Conservation (phyloP, 2,888 invertebrate species). For the Drosophila paramelanica region DNA sequence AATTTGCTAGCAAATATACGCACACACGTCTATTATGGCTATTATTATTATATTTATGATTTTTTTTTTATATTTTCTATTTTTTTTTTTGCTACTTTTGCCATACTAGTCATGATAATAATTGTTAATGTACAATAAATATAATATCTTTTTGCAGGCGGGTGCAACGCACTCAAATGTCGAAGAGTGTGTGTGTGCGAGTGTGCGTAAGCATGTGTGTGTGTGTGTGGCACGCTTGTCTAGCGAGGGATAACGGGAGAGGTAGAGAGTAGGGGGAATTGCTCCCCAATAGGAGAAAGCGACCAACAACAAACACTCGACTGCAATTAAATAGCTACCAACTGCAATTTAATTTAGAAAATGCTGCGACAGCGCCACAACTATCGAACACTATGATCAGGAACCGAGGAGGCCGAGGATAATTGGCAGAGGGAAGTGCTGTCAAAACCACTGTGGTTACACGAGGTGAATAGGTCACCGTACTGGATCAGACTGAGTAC, state of each 20-base stretch:
- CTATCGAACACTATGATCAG: conserved; percentile 41
- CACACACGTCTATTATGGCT: conserved; percentile 30
- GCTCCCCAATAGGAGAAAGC: conserved; percentile 62
- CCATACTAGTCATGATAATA: conserved; percentile 36
- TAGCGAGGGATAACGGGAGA: conserved; percentile 64
- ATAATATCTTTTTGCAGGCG: conserved; percentile 29
- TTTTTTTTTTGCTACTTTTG: conserved; percentile 13
- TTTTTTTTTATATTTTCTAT: conserved; percentile 13
- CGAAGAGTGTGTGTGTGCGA: conserved; percentile 5
- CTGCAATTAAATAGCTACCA: conserved; percentile 57
- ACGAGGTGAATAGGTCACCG: conserved; percentile 37
- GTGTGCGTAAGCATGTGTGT: background rate
- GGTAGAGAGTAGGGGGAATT: background rate
- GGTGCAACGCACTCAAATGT: conserved; percentile 65
- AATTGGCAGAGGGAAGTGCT: conserved; percentile 5
- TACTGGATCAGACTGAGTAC: background rate
- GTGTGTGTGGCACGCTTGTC: conserved; percentile 68
- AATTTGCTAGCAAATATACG: conserved; percentile 55
- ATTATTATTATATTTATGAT: conserved; percentile 26
- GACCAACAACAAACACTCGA: conserved; percentile 26
- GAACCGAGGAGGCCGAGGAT: background rate
- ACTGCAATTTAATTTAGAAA: conserved; percentile 52
- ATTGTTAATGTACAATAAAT: conserved; percentile 44
- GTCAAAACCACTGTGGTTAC: conserved; percentile 8
- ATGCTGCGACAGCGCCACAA: conserved; percentile 8